phyloP scores from a whole-genome alignment of 2,113 vertebrate species.

The Petromus typicus region DNA sequence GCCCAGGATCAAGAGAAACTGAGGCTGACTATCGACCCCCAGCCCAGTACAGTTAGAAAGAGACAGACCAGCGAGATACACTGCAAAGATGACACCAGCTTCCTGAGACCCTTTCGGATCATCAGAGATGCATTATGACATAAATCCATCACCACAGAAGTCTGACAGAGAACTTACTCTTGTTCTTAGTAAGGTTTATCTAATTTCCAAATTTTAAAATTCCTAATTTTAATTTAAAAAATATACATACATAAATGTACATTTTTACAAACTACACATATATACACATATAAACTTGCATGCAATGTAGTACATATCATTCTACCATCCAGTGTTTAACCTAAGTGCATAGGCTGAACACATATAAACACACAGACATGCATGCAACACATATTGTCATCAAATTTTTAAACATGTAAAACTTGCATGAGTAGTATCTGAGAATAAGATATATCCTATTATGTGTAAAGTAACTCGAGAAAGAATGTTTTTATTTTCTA shows the following conservation, averaged over 20 bases:
- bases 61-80: background rate
- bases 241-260: background rate
- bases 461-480: background rate
- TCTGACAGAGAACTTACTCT: slow-evolving; percentile 9
- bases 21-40: background rate
- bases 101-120: background rate
- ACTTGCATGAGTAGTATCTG: background rate
- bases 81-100: background rate
- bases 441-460: background rate
- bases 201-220: background rate
- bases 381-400: background rate
- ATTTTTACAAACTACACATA: background rate
- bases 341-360: background rate
- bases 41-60: background rate
- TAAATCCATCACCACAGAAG: background rate
- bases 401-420: slow-evolving; percentile 10
- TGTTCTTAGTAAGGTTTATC: background rate
- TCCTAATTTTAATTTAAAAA: background rate
- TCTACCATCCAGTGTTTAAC: background rate
- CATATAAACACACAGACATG: background rate
- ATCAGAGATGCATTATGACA: background rate
- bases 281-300: too few species aligned
- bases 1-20: background rate
- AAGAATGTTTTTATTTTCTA: slow-evolving; percentile 10
- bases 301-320: background rate